Percentiles rank a stretch among this genome's conserved stretches.
Evolutionary conservation across 2,888 invertebrate genomes (phyloP).

Genomic region (Sturmia bella): DNA sequence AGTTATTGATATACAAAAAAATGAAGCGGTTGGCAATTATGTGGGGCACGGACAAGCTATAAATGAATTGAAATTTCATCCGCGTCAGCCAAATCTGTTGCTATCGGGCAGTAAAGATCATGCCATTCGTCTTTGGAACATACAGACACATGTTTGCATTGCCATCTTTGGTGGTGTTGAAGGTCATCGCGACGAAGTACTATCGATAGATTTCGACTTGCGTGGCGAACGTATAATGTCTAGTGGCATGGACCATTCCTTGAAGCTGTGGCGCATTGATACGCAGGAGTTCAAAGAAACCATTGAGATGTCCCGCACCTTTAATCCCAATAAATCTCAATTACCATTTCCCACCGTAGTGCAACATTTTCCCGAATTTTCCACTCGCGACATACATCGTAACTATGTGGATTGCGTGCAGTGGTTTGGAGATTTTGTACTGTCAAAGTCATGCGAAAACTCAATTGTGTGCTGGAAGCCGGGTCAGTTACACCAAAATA

Average conservation of each 20-base stretch:
- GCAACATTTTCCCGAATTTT: conserved; percentile 97
- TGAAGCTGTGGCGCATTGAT: conserved; percentile 96
- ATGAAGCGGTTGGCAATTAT: conserved; percentile 92
- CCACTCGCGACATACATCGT: conserved; percentile 97
- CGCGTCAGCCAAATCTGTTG: conserved; percentile 92
- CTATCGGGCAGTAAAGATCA: conserved; percentile 92
- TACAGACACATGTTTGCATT: conserved; percentile 95
- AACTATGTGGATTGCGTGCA: conserved; percentile 99
- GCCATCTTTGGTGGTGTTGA: conserved; percentile 98
- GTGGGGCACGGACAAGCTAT: conserved; percentile 95
- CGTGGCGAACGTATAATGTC: conserved; percentile 94
- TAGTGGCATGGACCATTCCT: conserved; percentile 98
- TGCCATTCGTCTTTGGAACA: conserved; percentile 95
- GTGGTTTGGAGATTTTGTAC: conserved; percentile 96
- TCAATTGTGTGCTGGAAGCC: conserved; percentile 99
- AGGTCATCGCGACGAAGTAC: conserved; percentile 96
- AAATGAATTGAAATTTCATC: conserved; percentile 96
- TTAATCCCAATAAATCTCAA: conserved; percentile 88
- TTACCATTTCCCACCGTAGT: conserved; percentile 94
- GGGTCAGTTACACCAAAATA: conserved; percentile 90
- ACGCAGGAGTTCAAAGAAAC: conserved; percentile 92
- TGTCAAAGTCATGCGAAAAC: conserved; percentile 98
- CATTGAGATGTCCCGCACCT: conserved; percentile 91
- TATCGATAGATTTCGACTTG: conserved; percentile 93
- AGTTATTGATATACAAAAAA: conserved; percentile 91